Conservation (phyloP, 2,888 invertebrate species). For the Dexiosoma caninum region DNA sequence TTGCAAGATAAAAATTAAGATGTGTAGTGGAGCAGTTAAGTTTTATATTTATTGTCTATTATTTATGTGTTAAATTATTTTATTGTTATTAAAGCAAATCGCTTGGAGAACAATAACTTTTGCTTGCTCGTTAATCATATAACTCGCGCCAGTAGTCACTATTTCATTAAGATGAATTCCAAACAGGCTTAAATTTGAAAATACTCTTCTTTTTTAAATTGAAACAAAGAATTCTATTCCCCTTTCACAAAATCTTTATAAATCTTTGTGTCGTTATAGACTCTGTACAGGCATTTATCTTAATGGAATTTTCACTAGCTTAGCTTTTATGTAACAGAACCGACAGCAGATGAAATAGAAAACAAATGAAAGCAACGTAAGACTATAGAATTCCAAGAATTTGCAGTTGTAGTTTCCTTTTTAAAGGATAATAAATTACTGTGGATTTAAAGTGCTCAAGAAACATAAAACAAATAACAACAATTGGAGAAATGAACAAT, state of each 20-base stretch:
- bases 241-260: not conserved
- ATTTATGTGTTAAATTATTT: not conserved
- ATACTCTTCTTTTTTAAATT: not conserved
- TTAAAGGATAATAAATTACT: conserved; percentile 32
- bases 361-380: not conserved
- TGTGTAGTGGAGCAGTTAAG: not conserved
- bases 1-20: no score
- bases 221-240: not conserved
- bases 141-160: no score
- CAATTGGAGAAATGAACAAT: not conserved
- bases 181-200: not conserved
- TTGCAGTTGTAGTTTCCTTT: conserved; percentile 15
- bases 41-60: not conserved
- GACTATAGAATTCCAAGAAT: not conserved
- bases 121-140: not conserved
- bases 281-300: not conserved
- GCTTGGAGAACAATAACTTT: not conserved
- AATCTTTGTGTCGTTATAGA: not conserved
- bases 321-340: not conserved
- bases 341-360: not conserved
- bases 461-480: not conserved
- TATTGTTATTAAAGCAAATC: not conserved
- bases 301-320: conserved; percentile 20
- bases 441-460: not conserved
- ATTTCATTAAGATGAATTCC: not conserved